phyloP scores from a whole-genome alignment of 1,140 invertebrate species.

The Zaprionus nigranus region DNA sequence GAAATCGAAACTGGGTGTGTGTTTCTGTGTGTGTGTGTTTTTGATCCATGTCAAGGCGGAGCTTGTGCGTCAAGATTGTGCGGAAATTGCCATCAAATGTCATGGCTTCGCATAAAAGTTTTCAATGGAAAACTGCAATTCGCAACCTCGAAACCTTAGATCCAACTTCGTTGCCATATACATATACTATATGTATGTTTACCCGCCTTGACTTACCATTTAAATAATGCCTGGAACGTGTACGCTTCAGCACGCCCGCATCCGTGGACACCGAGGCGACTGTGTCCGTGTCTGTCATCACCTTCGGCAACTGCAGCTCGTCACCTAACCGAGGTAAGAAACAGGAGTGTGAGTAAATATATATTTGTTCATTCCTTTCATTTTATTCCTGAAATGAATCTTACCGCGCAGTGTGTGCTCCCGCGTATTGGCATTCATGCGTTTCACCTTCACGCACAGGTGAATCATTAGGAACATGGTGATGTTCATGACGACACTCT shows the following conservation, averaged over 20 bases:
- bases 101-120: conserved; percentile 28
- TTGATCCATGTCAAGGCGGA: conserved; percentile 5
- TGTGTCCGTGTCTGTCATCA: conserved; percentile 76
- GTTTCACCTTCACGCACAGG: conserved; percentile 94
- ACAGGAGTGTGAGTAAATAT: neutral
- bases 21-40: neutral
- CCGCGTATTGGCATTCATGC: conserved; percentile 91
- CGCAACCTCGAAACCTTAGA: neutral
- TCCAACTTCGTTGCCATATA: neutral
- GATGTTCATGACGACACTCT: conserved; percentile 98
- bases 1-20: conserved; percentile 24
- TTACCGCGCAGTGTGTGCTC: conserved; percentile 94
- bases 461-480: conserved; percentile 98
- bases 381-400: conserved; percentile 10
- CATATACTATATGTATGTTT: too few relatives aligned
- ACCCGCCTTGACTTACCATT: conserved; percentile 59
- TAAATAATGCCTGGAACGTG: conserved; percentile 82
- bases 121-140: conserved; percentile 34
- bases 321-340: conserved; percentile 55
- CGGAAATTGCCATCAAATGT: conserved; percentile 62
- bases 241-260: conserved; percentile 68
- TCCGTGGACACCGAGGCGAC: conserved; percentile 71
- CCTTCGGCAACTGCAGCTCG: conserved; percentile 81
- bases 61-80: conserved; percentile 11
- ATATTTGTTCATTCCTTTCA: neutral